These are phyloP conservation scores for Diabrotica balteata DNA, from an alignment of 2,888 invertebrate genomes.

Conservation along the genomic window DNA sequence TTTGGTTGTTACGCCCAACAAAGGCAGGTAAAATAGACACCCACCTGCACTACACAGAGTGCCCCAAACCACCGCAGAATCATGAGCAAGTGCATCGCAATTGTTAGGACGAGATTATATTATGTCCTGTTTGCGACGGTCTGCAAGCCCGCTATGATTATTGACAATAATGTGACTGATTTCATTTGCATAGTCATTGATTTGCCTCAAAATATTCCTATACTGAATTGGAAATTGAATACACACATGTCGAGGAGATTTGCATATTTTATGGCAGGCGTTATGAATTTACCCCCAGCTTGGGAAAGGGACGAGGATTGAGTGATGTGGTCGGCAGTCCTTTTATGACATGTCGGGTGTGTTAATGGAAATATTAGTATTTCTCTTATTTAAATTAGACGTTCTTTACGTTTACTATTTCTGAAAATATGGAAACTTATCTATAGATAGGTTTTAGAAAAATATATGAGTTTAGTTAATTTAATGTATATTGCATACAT, in stretches of 20 bases:
- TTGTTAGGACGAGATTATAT: constrained; percentile 32
- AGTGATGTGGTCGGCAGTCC: constrained; percentile 8
- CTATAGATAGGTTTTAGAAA: no score
- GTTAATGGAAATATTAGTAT: no score
- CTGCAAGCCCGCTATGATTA: constrained; percentile 31
- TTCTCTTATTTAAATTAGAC: no score
- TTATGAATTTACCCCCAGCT: constrained; percentile 17
- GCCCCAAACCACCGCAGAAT: constrained; percentile 7
- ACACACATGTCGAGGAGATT: constrained; percentile 28
- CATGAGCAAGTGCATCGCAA: constrained; percentile 12
- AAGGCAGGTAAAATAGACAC: constrained; percentile 5
- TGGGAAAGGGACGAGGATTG: constrained; percentile 3
- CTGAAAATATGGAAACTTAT: no score
- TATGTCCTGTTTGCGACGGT: constrained; percentile 24
- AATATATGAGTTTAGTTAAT: no score
- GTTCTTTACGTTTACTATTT: no score
- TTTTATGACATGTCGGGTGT: constrained; percentile 13
- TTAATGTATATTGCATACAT: no score
- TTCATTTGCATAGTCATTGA: constrained; percentile 37
- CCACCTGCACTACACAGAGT: not conserved
- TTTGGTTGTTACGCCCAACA: not conserved
- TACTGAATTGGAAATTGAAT: constrained; percentile 32
- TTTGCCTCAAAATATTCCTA: constrained; percentile 33
- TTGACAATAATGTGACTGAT: constrained; percentile 37
- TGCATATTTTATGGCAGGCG: constrained; percentile 26